Conservation (phyloP, 2,888 invertebrate genomes). For the Lordiphosa fenestrarum region DNA sequence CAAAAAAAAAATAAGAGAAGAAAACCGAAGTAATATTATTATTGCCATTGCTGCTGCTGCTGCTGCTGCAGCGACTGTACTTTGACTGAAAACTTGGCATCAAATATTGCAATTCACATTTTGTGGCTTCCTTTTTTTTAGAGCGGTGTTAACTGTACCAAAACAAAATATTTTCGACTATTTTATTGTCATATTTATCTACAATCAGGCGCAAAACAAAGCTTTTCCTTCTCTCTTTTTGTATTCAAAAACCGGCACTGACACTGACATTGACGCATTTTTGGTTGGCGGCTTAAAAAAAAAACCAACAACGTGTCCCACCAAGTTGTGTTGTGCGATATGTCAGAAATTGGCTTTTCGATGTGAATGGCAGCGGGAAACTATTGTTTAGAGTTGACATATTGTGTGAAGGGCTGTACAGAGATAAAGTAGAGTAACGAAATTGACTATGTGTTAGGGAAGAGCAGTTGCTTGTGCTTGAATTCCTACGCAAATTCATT, state of each 20-base stretch:
- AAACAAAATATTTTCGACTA: conserved; percentile 50
- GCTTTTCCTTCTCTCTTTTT: not conserved
- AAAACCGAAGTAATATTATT: conserved; percentile 22
- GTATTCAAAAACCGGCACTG: conserved; percentile 23
- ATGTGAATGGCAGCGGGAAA: not conserved
- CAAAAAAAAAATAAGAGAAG: no score
- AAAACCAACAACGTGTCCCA: conserved; percentile 1
- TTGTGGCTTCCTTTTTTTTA: not conserved
- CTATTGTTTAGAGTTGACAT: conserved; percentile 52
- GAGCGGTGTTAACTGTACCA: conserved; percentile 10
- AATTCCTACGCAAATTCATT: no score
- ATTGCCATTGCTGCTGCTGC: conserved; percentile 27
- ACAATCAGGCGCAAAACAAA: conserved; percentile 51
- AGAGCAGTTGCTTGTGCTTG: no score
- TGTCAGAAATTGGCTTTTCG: conserved; percentile 40
- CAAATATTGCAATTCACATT: conserved; percentile 10
- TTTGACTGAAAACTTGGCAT: conserved; percentile 15
- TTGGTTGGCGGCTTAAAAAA: conserved; percentile 1
- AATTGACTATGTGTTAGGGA: not conserved
- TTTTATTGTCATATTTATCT: conserved; percentile 75
- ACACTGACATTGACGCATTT: conserved; percentile 47
- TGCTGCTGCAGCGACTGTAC: conserved; percentile 5
- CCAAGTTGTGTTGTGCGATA: conserved; percentile 34
- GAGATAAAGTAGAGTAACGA: conserved; percentile 28
- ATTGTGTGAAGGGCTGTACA: conserved; percentile 33